Evolutionary conservation across 2,888 invertebrate species (phyloP), one percentile per base, ranked within the genome.

Genomic region (Lasioglossum figueresi): DNA sequence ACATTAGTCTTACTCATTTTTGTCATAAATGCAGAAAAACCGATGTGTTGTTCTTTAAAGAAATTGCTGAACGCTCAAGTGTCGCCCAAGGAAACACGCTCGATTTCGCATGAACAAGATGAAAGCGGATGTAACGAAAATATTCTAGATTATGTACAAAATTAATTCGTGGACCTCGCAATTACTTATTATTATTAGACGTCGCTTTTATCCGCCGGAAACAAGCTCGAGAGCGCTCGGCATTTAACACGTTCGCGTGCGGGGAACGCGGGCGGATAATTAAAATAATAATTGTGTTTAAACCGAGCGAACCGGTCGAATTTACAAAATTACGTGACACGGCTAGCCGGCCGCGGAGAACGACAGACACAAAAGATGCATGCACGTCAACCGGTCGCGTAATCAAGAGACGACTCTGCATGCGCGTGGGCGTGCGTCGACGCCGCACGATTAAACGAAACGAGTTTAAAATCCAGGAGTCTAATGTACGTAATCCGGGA

Each of bases 401-500:
- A 74, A 76, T 80, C 70, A 66, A 68, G 68, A 74, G 73, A 40
- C 14, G 48, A 10, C 19, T 1, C 6, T n/a, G n/a, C n/a, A n/a
- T 12, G 10, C 4, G n/a, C 12, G n/a, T n/a, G 27, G 37, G 23
- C 4, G n/a, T 23, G 40, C 14, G 31, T 4, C 43, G 43, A 34
- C 19, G 59, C 10, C 45, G 14, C 48, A n/a, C 68, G 82, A 86
- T 86, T 86, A 79, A 82, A 82, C 76, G 86, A 86, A 85, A 79
- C 79, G 86, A 79, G 86, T 77, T 74, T 82, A 86, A 86, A 86
- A 85, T 86, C 86, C 86, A 63, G 79, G 75, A 82, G 79, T 86
- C 79, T 86, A 86, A 86, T 86, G 86, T 82, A 86, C 79, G 86
- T 86, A 86, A 86, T 86, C 86, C 82, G 48, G 82, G 75, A 82